Evolutionary conservation across 1,140 invertebrate species (phyloP).

Genomic region (Drosophila sucinea): DNA sequence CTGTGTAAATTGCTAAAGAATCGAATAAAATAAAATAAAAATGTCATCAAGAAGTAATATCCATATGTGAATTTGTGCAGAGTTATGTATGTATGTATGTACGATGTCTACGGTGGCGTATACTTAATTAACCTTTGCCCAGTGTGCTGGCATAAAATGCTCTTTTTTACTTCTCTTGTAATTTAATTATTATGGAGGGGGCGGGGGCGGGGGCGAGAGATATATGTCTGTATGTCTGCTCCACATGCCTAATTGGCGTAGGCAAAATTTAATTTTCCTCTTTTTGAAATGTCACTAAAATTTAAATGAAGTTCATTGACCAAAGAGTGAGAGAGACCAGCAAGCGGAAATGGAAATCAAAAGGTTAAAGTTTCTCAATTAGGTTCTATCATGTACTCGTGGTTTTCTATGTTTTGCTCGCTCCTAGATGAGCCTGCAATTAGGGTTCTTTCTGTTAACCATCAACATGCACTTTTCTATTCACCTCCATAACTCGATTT

Average conservation of each 20-base stretch:
- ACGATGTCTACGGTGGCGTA: constrained; percentile 42
- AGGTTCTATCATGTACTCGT: constrained; percentile 35
- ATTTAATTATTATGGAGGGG: constrained; percentile 56
- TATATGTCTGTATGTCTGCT: background rate
- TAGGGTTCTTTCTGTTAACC: constrained; percentile 18
- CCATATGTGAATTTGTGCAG: constrained; percentile 30
- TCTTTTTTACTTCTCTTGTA: constrained; percentile 35
- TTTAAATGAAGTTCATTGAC: constrained; percentile 12
- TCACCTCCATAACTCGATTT: constrained; percentile 29
- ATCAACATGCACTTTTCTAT: constrained; percentile 48
- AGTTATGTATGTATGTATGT: constrained; percentile 17
- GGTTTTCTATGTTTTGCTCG: background rate
- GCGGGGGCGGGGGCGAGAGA: background rate
- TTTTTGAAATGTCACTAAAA: constrained; percentile 1
- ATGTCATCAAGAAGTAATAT: constrained; percentile 18
- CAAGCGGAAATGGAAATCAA: background rate
- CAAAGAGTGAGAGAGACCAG: background rate
- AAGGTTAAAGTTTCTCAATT: constrained; percentile 48
- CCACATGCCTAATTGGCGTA: constrained; percentile 39
- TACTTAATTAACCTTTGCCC: constrained; percentile 74
- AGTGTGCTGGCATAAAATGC: constrained; percentile 27
- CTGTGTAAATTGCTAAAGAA: constrained; percentile 85
- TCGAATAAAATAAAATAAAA: constrained; percentile 7
- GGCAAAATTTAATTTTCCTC: constrained; percentile 20
- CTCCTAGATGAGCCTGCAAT: constrained; percentile 53